Percentiles rank a stretch among this genome's conserved stretches.
Conservation (phyloP, 2,113 vertebrate genomes). For the Macaca mulatta region DNA sequence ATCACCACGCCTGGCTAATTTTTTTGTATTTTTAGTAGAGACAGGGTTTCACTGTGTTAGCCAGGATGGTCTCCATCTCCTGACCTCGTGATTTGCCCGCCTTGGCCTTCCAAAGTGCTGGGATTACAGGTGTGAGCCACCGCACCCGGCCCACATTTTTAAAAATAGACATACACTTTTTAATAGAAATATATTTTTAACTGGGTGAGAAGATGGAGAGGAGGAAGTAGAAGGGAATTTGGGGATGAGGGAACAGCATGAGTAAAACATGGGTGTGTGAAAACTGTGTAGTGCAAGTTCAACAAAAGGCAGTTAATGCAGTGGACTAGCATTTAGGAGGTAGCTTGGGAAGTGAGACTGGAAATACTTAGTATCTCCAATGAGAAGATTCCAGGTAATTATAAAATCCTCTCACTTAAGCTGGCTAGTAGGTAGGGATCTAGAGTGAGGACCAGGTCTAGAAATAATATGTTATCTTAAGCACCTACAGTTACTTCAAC, state of each 20-base stretch:
- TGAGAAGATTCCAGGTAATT: constrained; percentile 7
- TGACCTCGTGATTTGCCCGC: too few species aligned
- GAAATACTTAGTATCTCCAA: constrained; percentile 39
- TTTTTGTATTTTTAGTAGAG: too few species aligned
- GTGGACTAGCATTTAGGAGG: not conserved
- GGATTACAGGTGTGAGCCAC: too few species aligned
- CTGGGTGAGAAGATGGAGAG: not conserved
- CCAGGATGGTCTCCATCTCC: too few species aligned
- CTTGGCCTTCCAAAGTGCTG: too few species aligned
- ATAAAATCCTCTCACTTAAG: constrained; percentile 1
- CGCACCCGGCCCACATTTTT: too few species aligned
- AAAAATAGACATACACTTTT: too few species aligned
- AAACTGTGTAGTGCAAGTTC: not conserved
- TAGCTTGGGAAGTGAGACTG: not conserved
- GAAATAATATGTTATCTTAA: constrained; percentile 34
- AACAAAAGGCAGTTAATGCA: constrained; percentile 13
- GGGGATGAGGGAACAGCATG: not conserved
- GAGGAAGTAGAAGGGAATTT: not conserved
- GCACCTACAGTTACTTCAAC: not conserved
- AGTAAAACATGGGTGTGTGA: constrained; percentile 14
- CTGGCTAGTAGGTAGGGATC: not conserved
- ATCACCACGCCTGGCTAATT: too few species aligned
- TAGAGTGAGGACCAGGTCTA: not conserved
- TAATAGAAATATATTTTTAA: constrained; percentile 27
- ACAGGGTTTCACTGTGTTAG: too few species aligned